Percentiles rank a stretch among this genome's conserved stretches.
These are phyloP conservation scores for Tauraco erythrolophus DNA, from an alignment of 2,113 vertebrate species.

Conservation along the genomic window DNA sequence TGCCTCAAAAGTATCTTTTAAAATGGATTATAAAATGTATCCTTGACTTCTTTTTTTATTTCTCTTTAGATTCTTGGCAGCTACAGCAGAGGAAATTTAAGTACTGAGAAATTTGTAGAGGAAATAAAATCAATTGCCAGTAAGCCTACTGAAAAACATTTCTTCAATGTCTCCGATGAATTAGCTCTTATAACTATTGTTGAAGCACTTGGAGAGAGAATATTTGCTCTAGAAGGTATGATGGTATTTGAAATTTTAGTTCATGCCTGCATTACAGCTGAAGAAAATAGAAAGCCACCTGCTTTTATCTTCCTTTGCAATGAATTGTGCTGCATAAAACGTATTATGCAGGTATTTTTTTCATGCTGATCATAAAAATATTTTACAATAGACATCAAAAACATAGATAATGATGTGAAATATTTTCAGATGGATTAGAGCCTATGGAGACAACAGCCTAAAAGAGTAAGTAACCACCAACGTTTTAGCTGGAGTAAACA, in stretches of 20 bases:
- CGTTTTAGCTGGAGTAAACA: not conserved
- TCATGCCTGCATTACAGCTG: not conserved
- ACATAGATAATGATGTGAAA: not conserved
- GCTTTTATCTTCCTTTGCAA: not conserved
- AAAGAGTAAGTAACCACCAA: not conserved
- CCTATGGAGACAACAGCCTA: not conserved
- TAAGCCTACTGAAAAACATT: slow-evolving; percentile 86
- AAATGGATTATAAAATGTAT: not conserved
- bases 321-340: not conserved
- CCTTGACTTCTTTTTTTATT: not conserved
- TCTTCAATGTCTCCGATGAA: slow-evolving; percentile 98
- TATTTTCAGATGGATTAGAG: not conserved
- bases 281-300: not conserved
- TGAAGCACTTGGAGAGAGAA: slow-evolving; percentile 90
- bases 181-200: slow-evolving; percentile 88
- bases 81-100: slow-evolving; percentile 92
- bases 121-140: slow-evolving; percentile 94
- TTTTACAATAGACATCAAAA: not conserved
- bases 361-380: not conserved
- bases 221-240: slow-evolving; percentile 96
- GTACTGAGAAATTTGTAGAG: slow-evolving; percentile 85
- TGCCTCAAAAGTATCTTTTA: not conserved
- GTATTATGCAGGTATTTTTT: not conserved
- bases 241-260: not conserved
- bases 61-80: slow-evolving; percentile 89